Conservation (phyloP, 1,140 invertebrate genomes). For the Ganaspis sp. region DNA sequence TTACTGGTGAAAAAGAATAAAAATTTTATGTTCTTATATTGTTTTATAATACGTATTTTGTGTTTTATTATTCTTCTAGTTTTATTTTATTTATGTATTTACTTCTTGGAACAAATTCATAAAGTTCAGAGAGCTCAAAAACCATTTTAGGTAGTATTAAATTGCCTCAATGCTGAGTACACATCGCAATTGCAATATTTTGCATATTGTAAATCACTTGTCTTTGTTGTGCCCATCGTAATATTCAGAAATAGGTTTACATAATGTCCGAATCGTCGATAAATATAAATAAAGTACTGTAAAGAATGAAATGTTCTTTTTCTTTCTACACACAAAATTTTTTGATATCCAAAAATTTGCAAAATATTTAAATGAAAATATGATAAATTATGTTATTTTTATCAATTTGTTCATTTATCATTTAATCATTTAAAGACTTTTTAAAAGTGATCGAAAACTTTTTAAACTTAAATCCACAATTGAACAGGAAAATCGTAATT, state of each 20-base stretch:
- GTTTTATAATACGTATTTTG: too few relatives aligned
- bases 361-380: background rate
- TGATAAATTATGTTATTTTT: too few relatives aligned
- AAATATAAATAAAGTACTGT: slow-evolving; percentile 55
- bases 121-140: background rate
- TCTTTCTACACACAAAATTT: background rate
- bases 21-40: too few relatives aligned
- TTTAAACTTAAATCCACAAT: too few relatives aligned
- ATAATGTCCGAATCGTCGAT: slow-evolving; percentile 60
- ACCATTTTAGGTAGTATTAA: slow-evolving; percentile 5
- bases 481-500: background rate
- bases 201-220: slow-evolving; percentile 26
- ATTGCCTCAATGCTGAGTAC: slow-evolving; percentile 21
- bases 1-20: too few relatives aligned
- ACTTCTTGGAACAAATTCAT: background rate
- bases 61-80: background rate
- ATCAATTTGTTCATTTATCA: too few relatives aligned
- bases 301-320: slow-evolving; percentile 33
- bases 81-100: background rate
- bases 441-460: too few relatives aligned
- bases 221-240: slow-evolving; percentile 52
- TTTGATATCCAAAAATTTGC: background rate
- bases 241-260: slow-evolving; percentile 59
- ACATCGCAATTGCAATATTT: background rate
- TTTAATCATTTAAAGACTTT: too few relatives aligned